phyloP scores from a whole-genome alignment of 2,888 invertebrate genomes.

The Drosophila austrosaltans region DNA sequence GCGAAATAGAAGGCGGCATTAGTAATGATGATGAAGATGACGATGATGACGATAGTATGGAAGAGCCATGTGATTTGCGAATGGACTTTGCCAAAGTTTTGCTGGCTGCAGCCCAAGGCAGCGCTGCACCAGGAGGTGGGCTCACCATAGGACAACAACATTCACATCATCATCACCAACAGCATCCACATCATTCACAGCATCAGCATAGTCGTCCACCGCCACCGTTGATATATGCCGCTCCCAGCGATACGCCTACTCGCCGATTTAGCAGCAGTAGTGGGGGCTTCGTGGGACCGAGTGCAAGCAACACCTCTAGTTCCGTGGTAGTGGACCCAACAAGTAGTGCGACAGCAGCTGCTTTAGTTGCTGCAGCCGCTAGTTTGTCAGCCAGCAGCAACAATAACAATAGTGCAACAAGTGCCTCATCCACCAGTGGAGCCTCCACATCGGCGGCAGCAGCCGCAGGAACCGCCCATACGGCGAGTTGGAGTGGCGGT shows the following conservation, averaged over 20 bases:
- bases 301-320: slow-evolving; percentile 28
- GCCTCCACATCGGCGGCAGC: slow-evolving; percentile 71
- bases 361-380: slow-evolving; percentile 57
- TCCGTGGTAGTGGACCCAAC: slow-evolving; percentile 43
- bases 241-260: slow-evolving; percentile 59
- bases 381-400: slow-evolving; percentile 58
- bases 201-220: slow-evolving; percentile 79
- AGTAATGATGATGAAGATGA: slow-evolving; percentile 48
- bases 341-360: slow-evolving; percentile 50
- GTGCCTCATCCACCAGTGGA: slow-evolving; percentile 53
- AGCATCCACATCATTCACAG: slow-evolving; percentile 19
- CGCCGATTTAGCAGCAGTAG: slow-evolving; percentile 78
- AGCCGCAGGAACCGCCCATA: slow-evolving; percentile 43
- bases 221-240: slow-evolving; percentile 78
- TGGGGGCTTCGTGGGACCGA: slow-evolving; percentile 22
- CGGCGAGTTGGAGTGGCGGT: slow-evolving; percentile 50
- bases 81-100: slow-evolving; percentile 78
- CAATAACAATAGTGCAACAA: slow-evolving; percentile 36
- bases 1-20: background rate
- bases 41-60: slow-evolving; percentile 62
- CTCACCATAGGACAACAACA: slow-evolving; percentile 47
- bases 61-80: slow-evolving; percentile 83
- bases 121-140: slow-evolving; percentile 17
- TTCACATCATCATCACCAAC: slow-evolving; percentile 45
- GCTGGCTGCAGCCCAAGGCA: slow-evolving; percentile 58